A percentile compares a stretch with the other conserved stretches of the same genome.
These are phyloP conservation scores for Furcifer pardalis DNA, from an alignment of 2,797 vertebrate species.

Conservation along the genomic window DNA sequence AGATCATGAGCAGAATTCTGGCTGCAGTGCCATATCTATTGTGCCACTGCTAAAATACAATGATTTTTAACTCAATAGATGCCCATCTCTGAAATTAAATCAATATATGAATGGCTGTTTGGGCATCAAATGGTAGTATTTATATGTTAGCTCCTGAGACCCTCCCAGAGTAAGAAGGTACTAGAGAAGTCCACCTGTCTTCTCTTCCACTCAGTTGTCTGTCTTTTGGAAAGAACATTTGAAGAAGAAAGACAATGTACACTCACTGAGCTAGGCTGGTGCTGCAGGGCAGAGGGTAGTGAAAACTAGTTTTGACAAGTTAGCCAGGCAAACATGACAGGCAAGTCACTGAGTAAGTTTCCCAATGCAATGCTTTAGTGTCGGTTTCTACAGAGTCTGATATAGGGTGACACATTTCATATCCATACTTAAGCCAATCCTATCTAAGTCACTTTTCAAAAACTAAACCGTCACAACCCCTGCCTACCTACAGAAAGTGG, in stretches of 20 bases:
- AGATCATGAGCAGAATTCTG: no score
- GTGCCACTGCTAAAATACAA: no score
- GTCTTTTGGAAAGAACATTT: slow-evolving; percentile 29
- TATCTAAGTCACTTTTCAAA: slow-evolving; percentile 34
- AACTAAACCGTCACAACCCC: slow-evolving; percentile 46
- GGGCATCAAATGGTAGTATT: neutral
- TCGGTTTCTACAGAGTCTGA: slow-evolving; percentile 48
- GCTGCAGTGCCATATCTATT: no score
- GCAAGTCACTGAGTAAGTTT: slow-evolving; percentile 51
- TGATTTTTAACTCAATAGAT: neutral
- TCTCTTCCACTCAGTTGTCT: slow-evolving; percentile 23
- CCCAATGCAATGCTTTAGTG: slow-evolving; percentile 35
- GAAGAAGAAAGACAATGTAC: slow-evolving; percentile 26
- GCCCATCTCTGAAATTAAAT: neutral
- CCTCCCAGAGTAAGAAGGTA: slow-evolving; percentile 11
- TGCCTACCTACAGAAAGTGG: neutral
- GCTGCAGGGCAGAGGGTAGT: slow-evolving; percentile 58
- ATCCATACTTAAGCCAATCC: slow-evolving; percentile 42
- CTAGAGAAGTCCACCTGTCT: slow-evolving; percentile 23
- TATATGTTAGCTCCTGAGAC: slow-evolving; percentile 2
- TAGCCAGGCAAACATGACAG: slow-evolving; percentile 58
- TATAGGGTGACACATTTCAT: slow-evolving; percentile 61
- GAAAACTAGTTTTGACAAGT: slow-evolving; percentile 64
- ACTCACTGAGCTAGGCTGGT: slow-evolving; percentile 40
- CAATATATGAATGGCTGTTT: neutral